Base-by-base conservation (phyloP, 2,113 vertebrate genomes). In the Aspiorhynchus laticeps region DNA sequence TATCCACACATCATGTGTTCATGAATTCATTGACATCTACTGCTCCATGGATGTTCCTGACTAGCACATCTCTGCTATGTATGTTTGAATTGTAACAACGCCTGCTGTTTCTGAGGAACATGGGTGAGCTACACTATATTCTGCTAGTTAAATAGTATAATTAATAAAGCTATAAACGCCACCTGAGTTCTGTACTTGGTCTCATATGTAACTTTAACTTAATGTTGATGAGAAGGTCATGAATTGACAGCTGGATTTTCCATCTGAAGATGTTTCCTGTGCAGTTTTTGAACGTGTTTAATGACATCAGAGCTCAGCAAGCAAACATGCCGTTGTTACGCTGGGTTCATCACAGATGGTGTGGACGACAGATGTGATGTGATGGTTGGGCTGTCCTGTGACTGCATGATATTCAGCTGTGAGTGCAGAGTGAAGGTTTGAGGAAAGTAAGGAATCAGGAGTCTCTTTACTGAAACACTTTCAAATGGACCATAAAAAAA, bases 101-200 rank as follows among this genome's bases (percentile, higher is more conserved):
- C 71, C 36, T 41, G 36, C 33, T 41, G 33, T 73, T 19, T 73
- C 19, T 73, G 33, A 38, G 21, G 36, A n/a, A 73, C 36, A n/a
- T 41, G 36, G 36, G 71, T 41, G 78, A 41, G 56, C 2, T 36
- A 80, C 78, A 61, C 24, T n/a, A 41, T 80, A 61, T 61, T 80
- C 78, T 80, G 36, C 3, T 79, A 79, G 77, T 79, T 80, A 41
- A 80, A 41, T 63, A 36, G 19, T 63, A 41, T 41, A 63, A 38
- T 41, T 41, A 63, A 80, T 53, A 78, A 38, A 61, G 33, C 8
- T 26, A 26, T 41, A 61, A 41, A 79, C 53, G 36, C 8, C 12
- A 41, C 78, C 36, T 80, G 51, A 38, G 33, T 80, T 38, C 33
- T 73, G 71, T 12, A 74, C 71, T 74, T 74, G 36, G 36, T 41